phyloP scores from a whole-genome alignment of 2,113 vertebrate genomes.

The Percina caprodes region DNA sequence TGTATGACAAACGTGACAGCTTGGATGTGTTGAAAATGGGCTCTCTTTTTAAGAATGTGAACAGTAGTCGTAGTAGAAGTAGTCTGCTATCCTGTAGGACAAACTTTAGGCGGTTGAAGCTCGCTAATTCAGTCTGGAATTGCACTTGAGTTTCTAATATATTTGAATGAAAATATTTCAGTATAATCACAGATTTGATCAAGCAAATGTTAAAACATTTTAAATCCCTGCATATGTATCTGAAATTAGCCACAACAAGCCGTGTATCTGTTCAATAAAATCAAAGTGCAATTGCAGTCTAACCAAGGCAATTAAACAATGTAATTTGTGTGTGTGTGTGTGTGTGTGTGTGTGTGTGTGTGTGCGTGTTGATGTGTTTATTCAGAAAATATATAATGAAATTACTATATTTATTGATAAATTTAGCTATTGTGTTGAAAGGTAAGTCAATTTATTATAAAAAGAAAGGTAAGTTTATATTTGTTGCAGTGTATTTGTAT shows the following conservation, averaged over 20 bases:
- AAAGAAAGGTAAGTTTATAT: conserved; percentile 17
- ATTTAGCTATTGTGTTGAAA: not conserved
- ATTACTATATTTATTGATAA: not conserved
- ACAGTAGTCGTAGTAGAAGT: conserved; percentile 43
- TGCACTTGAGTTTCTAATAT: conserved; percentile 56
- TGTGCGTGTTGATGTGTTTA: too few species aligned
- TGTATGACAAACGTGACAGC: not conserved
- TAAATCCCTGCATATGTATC: not conserved
- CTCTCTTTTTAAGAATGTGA: conserved; percentile 60
- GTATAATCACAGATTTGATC: conserved; percentile 6
- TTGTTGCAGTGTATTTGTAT: not conserved
- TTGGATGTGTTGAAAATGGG: conserved; percentile 51
- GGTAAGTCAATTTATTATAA: not conserved
- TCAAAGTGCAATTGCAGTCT: conserved; percentile 71
- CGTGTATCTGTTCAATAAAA: not conserved
- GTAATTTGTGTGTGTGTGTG: conserved; percentile 34
- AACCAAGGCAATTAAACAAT: conserved; percentile 39
- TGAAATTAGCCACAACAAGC: not conserved
- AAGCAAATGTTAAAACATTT: not conserved
- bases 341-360: too few species aligned
- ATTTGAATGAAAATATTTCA: not conserved
- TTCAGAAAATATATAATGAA: too few species aligned
- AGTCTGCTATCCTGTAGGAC: conserved; percentile 24
- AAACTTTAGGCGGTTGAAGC: conserved; percentile 15
- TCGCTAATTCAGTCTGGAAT: conserved; percentile 70